phyloP scores from a whole-genome alignment of 2,888 invertebrate species.

The Eretmocerus hayati region DNA sequence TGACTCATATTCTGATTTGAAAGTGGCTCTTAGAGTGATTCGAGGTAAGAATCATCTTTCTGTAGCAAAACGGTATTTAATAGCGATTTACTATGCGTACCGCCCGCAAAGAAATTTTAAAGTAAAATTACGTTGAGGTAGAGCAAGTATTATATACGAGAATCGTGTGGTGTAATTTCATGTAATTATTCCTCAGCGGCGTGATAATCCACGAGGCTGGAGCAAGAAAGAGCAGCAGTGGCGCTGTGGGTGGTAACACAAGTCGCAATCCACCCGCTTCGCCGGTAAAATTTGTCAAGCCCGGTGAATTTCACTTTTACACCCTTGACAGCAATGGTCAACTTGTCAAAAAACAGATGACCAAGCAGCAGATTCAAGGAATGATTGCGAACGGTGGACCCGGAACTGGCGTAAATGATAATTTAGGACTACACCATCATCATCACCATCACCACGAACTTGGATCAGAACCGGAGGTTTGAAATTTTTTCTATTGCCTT shows the following conservation, averaged over 20 bases:
- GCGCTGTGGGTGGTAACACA: not conserved
- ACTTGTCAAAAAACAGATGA: constrained; percentile 75
- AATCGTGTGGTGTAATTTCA: too few relatives aligned
- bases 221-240: not conserved
- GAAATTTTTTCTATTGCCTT: too few relatives aligned
- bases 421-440: constrained; percentile 32
- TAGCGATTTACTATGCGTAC: too few relatives aligned
- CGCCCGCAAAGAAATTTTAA: too few relatives aligned
- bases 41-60: too few relatives aligned
- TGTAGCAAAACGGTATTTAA: too few relatives aligned
- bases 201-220: constrained; percentile 15
- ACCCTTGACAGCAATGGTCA: constrained; percentile 80
- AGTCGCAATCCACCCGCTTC: constrained; percentile 48
- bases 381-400: constrained; percentile 74
- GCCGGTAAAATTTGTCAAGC: constrained; percentile 70
- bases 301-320: constrained; percentile 81
- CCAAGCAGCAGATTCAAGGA: constrained; percentile 74
- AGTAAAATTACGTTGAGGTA: too few relatives aligned
- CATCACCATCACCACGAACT: constrained; percentile 27
- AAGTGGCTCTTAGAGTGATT: too few relatives aligned
- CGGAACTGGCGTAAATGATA: constrained; percentile 47
- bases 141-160: too few relatives aligned
- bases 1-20: too few relatives aligned
- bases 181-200: too few relatives aligned
- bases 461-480: too few relatives aligned